Conservation (phyloP, 2,113 vertebrate species). For the Nymphicus hollandicus region DNA sequence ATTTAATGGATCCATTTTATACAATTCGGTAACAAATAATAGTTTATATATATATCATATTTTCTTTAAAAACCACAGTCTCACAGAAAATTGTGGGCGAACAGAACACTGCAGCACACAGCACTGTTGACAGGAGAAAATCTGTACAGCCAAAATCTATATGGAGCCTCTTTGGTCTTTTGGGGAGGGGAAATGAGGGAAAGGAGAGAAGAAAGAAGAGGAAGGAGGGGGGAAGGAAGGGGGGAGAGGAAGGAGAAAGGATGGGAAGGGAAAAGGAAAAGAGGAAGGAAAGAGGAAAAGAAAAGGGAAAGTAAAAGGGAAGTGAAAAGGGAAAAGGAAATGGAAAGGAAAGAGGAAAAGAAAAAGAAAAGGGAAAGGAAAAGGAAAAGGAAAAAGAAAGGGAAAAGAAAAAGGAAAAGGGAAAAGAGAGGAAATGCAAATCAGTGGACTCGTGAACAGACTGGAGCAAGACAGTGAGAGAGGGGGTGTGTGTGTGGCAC, state of each 20-base stretch:
- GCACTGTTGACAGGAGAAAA: conserved; percentile 72
- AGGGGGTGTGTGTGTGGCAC: neutral
- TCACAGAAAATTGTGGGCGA: conserved; percentile 21
- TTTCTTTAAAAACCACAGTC: neutral
- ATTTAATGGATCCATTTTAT: conserved; percentile 70
- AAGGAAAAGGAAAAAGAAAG: neutral
- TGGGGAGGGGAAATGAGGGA: neutral
- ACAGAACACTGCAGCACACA: conserved; percentile 76
- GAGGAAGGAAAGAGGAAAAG: conserved; percentile 28
- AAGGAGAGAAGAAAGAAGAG: neutral
- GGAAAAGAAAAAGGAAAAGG: neutral
- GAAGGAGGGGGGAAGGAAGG: neutral
- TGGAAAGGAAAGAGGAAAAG: too few relatives aligned
- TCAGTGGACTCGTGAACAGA: neutral
- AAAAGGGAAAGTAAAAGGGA: too few relatives aligned
- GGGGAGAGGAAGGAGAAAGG: neutral
- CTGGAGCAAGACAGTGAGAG: neutral
- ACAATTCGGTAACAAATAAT: conserved; percentile 80
- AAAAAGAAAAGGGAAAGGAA: neutral
- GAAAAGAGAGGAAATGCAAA: neutral
- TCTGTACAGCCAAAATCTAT: conserved; percentile 65
- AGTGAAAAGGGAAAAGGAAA: neutral
- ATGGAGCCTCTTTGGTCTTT: conserved; percentile 83
- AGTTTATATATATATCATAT: neutral
- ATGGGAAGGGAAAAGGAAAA: conserved; percentile 7